Conservation (phyloP, 2,113 vertebrate species). For the Ondatra zibethicus region DNA sequence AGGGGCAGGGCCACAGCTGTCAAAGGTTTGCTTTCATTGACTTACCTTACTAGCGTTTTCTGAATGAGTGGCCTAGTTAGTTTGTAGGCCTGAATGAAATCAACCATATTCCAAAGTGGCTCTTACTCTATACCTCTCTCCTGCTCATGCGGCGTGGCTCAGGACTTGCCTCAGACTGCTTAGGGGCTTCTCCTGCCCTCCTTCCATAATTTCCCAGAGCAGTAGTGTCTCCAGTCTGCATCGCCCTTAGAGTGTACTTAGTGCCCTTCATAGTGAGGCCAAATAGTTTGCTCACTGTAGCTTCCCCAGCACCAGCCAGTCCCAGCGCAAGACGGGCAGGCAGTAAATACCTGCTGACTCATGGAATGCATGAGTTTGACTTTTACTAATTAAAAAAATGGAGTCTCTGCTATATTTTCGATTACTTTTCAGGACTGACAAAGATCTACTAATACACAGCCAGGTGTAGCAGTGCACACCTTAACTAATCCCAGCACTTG, state of each 20-base stretch:
- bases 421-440: neutral
- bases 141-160: neutral
- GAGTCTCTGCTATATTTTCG: neutral
- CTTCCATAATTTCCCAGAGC: neutral
- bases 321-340: neutral
- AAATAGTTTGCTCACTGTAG: neutral
- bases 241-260: neutral
- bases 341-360: neutral
- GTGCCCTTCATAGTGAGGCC: neutral
- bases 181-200: neutral
- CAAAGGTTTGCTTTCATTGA: neutral
- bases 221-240: too few relatives aligned
- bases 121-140: neutral
- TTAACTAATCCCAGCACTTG: neutral
- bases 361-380: neutral
- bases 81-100: neutral
- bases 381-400: neutral
- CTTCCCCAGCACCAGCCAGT: neutral
- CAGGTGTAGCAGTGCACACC: neutral
- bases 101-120: neutral
- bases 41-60: conserved; percentile 34
- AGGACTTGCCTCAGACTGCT: neutral
- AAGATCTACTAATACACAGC: neutral
- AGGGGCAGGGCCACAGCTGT: neutral
- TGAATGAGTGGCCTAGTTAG: neutral